Evolutionary conservation across 2,888 invertebrate species (phyloP).

Genomic region (Lepidonotus clava): DNA sequence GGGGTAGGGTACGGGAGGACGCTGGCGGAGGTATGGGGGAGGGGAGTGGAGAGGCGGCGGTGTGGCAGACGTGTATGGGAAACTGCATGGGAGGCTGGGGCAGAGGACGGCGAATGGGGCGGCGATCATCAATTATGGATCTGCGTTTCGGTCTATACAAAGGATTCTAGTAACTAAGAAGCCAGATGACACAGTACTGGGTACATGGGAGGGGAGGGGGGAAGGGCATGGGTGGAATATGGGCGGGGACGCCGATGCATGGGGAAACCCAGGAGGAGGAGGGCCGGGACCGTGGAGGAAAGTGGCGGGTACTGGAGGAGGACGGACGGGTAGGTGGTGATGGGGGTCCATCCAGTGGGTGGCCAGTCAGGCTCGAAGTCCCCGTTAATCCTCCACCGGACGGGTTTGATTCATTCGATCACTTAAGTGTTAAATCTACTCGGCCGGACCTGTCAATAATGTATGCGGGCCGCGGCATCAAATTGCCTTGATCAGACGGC

Average conservation of each 20-base stretch:
- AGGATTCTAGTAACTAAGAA: slow-evolving; percentile 29
- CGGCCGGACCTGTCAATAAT: slow-evolving; percentile 34
- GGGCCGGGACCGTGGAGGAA: too few species aligned
- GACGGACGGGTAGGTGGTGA: not conserved
- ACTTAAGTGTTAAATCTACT: slow-evolving; percentile 51
- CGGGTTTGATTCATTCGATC: slow-evolving; percentile 49
- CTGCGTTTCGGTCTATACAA: slow-evolving; percentile 15
- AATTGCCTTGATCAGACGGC: slow-evolving; percentile 49
- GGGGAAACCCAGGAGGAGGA: not conserved
- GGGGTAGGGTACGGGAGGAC: not conserved
- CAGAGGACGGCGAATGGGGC: not conserved
- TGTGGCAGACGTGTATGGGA: not conserved
- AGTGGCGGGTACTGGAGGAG: not conserved
- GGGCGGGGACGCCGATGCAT: not conserved
- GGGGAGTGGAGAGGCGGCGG: not conserved
- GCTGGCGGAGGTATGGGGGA: not conserved
- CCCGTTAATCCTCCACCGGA: not conserved
- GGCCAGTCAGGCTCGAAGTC: not conserved
- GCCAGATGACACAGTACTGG: not conserved
- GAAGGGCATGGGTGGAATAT: not conserved
- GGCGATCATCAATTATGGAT: not conserved
- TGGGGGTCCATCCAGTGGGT: not conserved
- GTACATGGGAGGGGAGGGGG: not conserved
- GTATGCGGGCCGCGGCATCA: slow-evolving; percentile 41
- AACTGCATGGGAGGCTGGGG: not conserved